These are phyloP conservation scores for Xylota segnis DNA, from an alignment of 2,888 invertebrate species.

Conservation along the genomic window DNA sequence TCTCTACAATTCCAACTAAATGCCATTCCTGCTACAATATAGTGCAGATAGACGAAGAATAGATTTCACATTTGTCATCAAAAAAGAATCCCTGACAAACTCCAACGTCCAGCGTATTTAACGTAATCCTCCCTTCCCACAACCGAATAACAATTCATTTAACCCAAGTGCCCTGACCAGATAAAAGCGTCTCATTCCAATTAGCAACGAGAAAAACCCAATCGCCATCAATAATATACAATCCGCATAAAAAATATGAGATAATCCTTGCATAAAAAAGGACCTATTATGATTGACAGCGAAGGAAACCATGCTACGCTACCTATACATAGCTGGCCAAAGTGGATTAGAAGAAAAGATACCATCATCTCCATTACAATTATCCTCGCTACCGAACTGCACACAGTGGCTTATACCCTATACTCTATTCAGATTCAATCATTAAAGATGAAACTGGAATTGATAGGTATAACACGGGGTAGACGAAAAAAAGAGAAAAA, in stretches of 20 bases:
- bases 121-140: not conserved
- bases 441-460: conserved; percentile 66
- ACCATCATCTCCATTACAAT: conserved; percentile 74
- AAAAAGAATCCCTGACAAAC: too few species aligned
- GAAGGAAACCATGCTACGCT: not conserved
- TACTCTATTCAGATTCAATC: conserved; percentile 64
- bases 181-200: conserved; percentile 3
- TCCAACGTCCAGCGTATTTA: too few species aligned
- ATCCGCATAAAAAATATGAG: conserved; percentile 3
- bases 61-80: too few species aligned
- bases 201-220: conserved; percentile 8
- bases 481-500: not conserved
- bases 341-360: conserved; percentile 70
- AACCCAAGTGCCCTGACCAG: not conserved
- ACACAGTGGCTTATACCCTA: conserved; percentile 59
- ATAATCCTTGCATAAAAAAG: conserved; percentile 16
- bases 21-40: too few species aligned
- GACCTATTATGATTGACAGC: conserved; percentile 48
- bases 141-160: conserved; percentile 15
- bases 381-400: conserved; percentile 67
- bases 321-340: conserved; percentile 38
- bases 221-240: conserved; percentile 15
- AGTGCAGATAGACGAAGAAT: too few species aligned
- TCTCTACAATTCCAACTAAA: too few species aligned
- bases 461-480: conserved; percentile 47